These are phyloP conservation scores for Drosophila vallismaia DNA, from an alignment of 2,888 invertebrate genomes.

Conservation along the genomic window DNA sequence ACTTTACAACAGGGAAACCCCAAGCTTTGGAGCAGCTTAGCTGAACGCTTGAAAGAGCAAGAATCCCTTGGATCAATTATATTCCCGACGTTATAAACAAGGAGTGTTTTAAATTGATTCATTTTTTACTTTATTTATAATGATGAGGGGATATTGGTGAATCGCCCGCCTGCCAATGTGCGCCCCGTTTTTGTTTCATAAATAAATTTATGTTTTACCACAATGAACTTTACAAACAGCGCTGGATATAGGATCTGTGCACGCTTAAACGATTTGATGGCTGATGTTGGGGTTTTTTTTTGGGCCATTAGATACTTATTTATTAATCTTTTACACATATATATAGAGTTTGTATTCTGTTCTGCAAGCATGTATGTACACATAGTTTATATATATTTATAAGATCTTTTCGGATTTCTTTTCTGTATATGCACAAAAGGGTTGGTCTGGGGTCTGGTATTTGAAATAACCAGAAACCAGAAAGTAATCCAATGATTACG, in stretches of 20 bases:
- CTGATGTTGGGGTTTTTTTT: background rate
- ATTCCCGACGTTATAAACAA: constrained; percentile 73
- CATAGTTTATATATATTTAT: constrained; percentile 23
- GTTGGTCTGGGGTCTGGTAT: constrained; percentile 20
- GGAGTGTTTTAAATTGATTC: constrained; percentile 15
- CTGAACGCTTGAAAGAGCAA: constrained; percentile 83
- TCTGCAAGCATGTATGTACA: constrained; percentile 36
- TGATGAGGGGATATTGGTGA: constrained; percentile 40
- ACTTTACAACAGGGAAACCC: constrained; percentile 85
- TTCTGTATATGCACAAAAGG: constrained; percentile 37
- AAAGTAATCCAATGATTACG: constrained; percentile 8
- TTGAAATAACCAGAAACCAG: constrained; percentile 3
- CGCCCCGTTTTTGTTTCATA: constrained; percentile 23
- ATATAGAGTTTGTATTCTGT: constrained; percentile 31
- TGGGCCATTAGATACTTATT: constrained; percentile 9
- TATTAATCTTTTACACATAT: constrained; percentile 19
- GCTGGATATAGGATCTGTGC: constrained; percentile 19
- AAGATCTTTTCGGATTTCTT: constrained; percentile 11
- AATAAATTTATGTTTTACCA: constrained; percentile 1
- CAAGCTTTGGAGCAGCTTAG: constrained; percentile 85
- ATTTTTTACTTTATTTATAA: constrained; percentile 38
- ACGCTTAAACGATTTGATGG: constrained; percentile 17
- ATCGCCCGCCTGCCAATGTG: constrained; percentile 28
- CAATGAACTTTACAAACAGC: constrained; percentile 23
- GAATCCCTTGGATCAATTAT: constrained; percentile 85